Evolutionary conservation across 2,888 invertebrate genomes (phyloP).

Genomic region (Drosophila mayaguana): DNA sequence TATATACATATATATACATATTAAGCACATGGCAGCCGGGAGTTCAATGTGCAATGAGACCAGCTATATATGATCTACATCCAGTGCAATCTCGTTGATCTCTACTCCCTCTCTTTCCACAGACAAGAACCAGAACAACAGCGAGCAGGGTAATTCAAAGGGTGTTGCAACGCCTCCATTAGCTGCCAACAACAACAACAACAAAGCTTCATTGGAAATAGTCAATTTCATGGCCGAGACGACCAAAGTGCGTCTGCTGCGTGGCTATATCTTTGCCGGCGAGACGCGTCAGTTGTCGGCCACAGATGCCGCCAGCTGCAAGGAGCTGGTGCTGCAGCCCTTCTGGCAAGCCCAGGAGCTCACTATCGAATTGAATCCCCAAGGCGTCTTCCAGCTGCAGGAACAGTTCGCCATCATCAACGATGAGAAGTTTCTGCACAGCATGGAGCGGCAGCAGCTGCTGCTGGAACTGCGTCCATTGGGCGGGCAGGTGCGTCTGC

Average conservation of each 20-base stretch:
- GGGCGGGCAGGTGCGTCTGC: constrained; percentile 85
- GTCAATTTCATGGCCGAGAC: constrained; percentile 79
- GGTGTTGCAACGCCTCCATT: constrained; percentile 29
- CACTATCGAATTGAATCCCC: constrained; percentile 51
- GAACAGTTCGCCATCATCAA: constrained; percentile 87
- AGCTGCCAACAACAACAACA: constrained; percentile 57
- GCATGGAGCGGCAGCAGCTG: constrained; percentile 87
- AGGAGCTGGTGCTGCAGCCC: constrained; percentile 77
- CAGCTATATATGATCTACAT: constrained; percentile 1
- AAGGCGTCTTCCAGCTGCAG: constrained; percentile 74
- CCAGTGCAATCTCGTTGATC: constrained; percentile 27
- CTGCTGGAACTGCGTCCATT: constrained; percentile 86
- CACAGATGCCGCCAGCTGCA: constrained; percentile 34
- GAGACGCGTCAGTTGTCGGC: constrained; percentile 68
- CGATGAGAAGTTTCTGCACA: constrained; percentile 86
- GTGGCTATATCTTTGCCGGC: constrained; percentile 81
- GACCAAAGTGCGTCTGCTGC: constrained; percentile 77
- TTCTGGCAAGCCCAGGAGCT: constrained; percentile 82
- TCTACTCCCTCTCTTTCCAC: constrained; percentile 7
- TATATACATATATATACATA: not conserved
- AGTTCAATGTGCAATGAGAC: constrained; percentile 51
- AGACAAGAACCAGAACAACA: constrained; percentile 38
- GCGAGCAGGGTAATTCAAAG: constrained; percentile 23
- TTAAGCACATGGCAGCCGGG: constrained; percentile 17
- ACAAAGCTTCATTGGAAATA: constrained; percentile 60